phyloP scores from a whole-genome alignment of 2,888 invertebrate species.

The Drosophila prostipennis region DNA sequence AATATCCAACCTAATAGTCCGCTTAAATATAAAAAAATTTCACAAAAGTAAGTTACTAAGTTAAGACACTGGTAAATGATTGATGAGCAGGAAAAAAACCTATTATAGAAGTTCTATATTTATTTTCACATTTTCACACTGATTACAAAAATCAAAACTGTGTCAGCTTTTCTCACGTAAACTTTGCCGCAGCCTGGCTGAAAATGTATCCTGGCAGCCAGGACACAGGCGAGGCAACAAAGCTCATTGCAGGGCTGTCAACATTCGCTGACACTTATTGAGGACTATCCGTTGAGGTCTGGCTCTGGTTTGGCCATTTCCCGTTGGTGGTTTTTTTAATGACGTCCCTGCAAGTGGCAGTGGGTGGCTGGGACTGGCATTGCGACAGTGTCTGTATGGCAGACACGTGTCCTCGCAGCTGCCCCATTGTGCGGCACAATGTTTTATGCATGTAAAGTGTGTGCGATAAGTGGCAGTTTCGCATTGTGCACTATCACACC shows the following conservation, averaged over 20 bases:
- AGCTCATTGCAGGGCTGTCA: conserved; percentile 31
- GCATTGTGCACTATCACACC: conserved; percentile 30
- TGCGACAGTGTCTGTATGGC: conserved; percentile 16
- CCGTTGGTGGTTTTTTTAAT: conserved; percentile 15
- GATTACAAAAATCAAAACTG: background rate
- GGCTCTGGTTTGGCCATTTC: conserved; percentile 45
- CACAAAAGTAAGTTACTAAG: background rate
- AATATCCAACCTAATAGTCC: background rate
- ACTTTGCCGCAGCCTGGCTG: background rate
- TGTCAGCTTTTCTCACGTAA: background rate
- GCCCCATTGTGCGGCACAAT: conserved; percentile 38
- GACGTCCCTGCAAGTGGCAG: conserved; percentile 27
- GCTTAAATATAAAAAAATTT: background rate
- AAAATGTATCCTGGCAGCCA: background rate
- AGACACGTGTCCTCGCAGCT: conserved; percentile 34
- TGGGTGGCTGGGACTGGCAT: conserved; percentile 6
- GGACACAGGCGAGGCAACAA: background rate
- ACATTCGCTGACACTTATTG: conserved; percentile 70
- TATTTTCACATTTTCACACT: background rate
- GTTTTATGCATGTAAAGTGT: conserved; percentile 56
- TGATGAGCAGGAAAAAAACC: background rate
- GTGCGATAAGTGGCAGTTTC: conserved; percentile 39
- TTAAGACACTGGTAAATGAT: background rate
- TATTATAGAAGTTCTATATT: background rate
- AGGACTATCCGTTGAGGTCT: conserved; percentile 58